These are phyloP conservation scores for Dendronephthya gigantea DNA, from an alignment of 64 coral and sea anemone species.

Conservation along the genomic window DNA sequence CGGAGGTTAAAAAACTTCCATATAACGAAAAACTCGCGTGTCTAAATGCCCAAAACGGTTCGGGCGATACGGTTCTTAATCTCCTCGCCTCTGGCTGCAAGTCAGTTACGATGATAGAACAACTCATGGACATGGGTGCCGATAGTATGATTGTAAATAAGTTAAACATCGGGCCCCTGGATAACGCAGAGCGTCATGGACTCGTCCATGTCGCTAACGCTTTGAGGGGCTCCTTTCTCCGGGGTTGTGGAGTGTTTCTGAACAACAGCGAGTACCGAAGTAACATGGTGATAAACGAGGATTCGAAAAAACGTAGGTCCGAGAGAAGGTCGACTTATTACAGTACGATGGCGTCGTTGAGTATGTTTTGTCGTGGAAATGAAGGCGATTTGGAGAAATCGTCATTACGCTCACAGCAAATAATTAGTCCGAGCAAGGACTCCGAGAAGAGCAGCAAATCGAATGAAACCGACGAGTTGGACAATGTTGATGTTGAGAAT, in stretches of 20 bases:
- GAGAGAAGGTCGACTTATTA: background rate
- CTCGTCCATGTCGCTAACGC: background rate
- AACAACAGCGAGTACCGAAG: background rate
- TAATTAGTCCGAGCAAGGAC: background rate
- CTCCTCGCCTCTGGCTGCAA: background rate
- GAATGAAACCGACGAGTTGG: background rate
- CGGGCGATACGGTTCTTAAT: background rate
- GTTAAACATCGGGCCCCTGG: background rate
- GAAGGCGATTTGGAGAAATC: background rate
- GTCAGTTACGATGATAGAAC: background rate
- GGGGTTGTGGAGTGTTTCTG: background rate
- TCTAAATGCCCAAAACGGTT: background rate
- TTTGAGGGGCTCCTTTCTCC: background rate
- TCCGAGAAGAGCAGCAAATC: background rate
- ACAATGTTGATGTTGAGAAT: too few relatives aligned
- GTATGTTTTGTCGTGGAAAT: background rate
- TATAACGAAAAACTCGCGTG: background rate
- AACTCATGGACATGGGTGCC: background rate
- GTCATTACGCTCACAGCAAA: background rate
- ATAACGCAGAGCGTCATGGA: background rate
- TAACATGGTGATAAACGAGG: background rate
- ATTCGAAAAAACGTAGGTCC: background rate
- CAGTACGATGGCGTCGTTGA: background rate
- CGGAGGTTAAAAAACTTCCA: background rate
- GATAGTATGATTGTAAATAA: background rate